phyloP scores from a whole-genome alignment of 2,113 vertebrate genomes.

The Menidia beryllina region DNA sequence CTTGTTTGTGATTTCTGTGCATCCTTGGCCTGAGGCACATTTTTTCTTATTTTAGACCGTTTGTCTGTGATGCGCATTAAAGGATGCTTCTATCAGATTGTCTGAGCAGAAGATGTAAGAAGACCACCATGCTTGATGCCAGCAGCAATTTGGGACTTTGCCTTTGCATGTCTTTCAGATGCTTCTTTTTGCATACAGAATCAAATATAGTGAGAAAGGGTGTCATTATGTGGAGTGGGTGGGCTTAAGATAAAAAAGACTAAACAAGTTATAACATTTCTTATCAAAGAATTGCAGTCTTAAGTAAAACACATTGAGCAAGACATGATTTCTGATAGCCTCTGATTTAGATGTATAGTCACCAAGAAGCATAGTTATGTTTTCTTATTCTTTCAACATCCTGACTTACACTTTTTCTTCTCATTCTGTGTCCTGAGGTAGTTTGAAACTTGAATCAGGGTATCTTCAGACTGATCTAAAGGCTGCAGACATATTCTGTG shows the following conservation, averaged over 20 bases:
- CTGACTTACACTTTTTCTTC: neutral
- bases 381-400: neutral
- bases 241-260: neutral
- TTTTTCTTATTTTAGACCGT: conserved; percentile 46
- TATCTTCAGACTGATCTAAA: neutral
- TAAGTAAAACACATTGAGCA: neutral
- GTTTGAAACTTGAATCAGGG: neutral
- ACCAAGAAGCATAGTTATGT: neutral
- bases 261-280: neutral
- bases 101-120: conserved; percentile 7
- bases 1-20: conserved; percentile 47
- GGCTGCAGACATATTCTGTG: neutral
- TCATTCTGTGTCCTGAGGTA: neutral
- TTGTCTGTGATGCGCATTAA: conserved; percentile 2
- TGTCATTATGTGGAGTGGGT: neutral
- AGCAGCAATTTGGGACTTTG: neutral
- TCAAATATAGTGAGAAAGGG: neutral
- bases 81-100: conserved; percentile 16
- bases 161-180: neutral
- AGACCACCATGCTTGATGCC: conserved; percentile 8
- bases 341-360: neutral
- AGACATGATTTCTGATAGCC: neutral
- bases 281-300: neutral
- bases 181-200: neutral
- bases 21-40: conserved; percentile 17